These are phyloP conservation scores for Drosophila prostipennis DNA, from an alignment of 2,888 invertebrate genomes.

Conservation along the genomic window DNA sequence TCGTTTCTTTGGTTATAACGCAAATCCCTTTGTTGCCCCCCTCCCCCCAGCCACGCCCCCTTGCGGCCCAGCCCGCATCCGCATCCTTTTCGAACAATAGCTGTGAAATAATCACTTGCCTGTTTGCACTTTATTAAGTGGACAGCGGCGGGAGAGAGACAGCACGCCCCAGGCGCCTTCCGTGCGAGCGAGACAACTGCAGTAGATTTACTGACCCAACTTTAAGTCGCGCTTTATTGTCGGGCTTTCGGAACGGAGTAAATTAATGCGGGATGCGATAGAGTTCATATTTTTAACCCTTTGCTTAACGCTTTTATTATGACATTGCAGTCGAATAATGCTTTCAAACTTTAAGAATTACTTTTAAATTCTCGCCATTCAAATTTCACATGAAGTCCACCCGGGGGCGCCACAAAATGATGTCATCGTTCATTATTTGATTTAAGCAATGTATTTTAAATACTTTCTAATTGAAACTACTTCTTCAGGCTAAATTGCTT, in stretches of 20 bases:
- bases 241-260: constrained; percentile 4
- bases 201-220: constrained; percentile 36
- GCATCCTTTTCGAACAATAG: constrained; percentile 59
- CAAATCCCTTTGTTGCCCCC: constrained; percentile 64
- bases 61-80: constrained; percentile 18
- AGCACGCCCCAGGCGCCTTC: constrained; percentile 16
- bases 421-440: too few relatives aligned
- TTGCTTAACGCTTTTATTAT: neutral
- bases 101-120: constrained; percentile 77
- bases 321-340: neutral
- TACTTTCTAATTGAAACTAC: too few relatives aligned
- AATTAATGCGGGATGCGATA: constrained; percentile 8
- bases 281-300: neutral
- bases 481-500: too few relatives aligned
- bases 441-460: too few relatives aligned
- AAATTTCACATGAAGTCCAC: neutral
- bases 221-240: constrained; percentile 32
- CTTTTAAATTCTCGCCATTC: too few relatives aligned
- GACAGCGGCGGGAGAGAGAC: constrained; percentile 23
- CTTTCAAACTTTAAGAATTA: too few relatives aligned
- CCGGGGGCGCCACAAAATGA: neutral
- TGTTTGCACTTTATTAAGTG: constrained; percentile 76
- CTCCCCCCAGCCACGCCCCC: constrained; percentile 28
- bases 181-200: neutral
- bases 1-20: constrained; percentile 67